A percentile compares a stretch with the other conserved stretches of the same genome.
phyloP scores from a whole-genome alignment of 2,113 vertebrate genomes.

The Arothron firmamentum region DNA sequence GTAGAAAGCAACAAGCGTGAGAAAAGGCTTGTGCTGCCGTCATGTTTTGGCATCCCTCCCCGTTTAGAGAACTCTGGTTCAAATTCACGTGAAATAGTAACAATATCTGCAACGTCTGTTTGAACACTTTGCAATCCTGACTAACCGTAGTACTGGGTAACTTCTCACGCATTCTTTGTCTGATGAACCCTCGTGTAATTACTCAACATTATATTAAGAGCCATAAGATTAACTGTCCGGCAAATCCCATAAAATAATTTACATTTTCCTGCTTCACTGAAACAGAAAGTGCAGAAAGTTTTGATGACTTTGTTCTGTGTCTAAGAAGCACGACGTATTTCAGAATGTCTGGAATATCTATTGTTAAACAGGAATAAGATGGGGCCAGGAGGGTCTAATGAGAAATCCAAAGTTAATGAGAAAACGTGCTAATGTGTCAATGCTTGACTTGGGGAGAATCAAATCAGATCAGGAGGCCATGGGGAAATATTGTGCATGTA shows the following conservation, averaged over 20 bases:
- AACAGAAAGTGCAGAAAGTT: slow-evolving; percentile 35
- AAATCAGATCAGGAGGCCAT: slow-evolving; percentile 59
- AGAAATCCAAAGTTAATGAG: slow-evolving; percentile 64
- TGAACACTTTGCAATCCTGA: not conserved
- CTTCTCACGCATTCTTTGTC: too few species aligned
- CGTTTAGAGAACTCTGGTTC: too few species aligned
- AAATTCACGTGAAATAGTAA: too few species aligned
- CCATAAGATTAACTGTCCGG: slow-evolving; percentile 52
- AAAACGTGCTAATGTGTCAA: slow-evolving; percentile 64
- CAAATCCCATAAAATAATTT: slow-evolving; percentile 39
- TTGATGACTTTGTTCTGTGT: slow-evolving; percentile 37
- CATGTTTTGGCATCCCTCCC: too few species aligned
- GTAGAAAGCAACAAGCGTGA: too few species aligned
- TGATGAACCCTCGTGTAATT: not conserved
- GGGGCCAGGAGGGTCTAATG: slow-evolving; percentile 60
- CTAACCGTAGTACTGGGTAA: not conserved
- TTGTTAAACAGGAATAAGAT: slow-evolving; percentile 60
- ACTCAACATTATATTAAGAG: slow-evolving; percentile 14
- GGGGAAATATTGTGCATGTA: slow-evolving; percentile 49
- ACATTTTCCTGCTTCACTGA: slow-evolving; percentile 38
- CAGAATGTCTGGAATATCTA: slow-evolving; percentile 37
- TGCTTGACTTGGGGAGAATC: slow-evolving; percentile 61
- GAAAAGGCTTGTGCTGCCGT: too few species aligned
- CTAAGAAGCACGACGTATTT: slow-evolving; percentile 26
- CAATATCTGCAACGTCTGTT: not conserved